Evolutionary conservation across 2,113 vertebrate genomes (phyloP), one percentile per base, ranked within the genome.

Genomic region (Alligator mississippiensis): DNA sequence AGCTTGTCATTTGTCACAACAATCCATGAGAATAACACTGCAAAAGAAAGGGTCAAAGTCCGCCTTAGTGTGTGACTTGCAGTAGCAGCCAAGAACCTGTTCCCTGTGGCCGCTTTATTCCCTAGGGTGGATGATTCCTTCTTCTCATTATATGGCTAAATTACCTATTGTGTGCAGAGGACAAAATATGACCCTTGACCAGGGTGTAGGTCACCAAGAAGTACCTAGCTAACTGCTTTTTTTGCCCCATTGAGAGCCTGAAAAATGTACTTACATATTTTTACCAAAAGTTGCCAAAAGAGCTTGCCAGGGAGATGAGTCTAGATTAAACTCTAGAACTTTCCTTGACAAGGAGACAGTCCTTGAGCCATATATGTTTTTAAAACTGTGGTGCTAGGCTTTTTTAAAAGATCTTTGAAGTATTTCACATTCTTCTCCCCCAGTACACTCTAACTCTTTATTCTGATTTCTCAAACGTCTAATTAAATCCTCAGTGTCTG

Each of bases 401-500:
- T 92, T 79, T n/a, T 79, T 57, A 89, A 75, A 13, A 86, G 4
- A 5, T 16, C n/a, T 82, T 88, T 88, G 24, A 17, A 27, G 15
- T 5, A 4, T 8, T 3, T 16, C 1, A 21, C 22, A 58, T 70
- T 66, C 15, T 1, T 61, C 2, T 66, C 17, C 82, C 11, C 75
- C 30, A 27, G 64, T 11, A 9, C 61, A 62, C n/a, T 93, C 12
- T n/a, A 95, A 79, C 34, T 82, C 19, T 77, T 89, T 10, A 68
- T 87, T 77, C 74, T 90, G 27, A 81, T 94, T 96, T 90, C 12
- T 22, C 1, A 1, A 80, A 6, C 90, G 84, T 90, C 63, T 91
- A 87, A 94, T 95, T 85, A 93, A 92, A 87, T 91, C 63, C 12
- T 85, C 64, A 11, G 13, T 75, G 70, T 93, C 89, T 90, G 85